A percentile compares a stretch with the other conserved stretches of the same genome.
Evolutionary conservation across 2,797 vertebrate species (phyloP).

Genomic region (Hippopotamyrus pictus): DNA sequence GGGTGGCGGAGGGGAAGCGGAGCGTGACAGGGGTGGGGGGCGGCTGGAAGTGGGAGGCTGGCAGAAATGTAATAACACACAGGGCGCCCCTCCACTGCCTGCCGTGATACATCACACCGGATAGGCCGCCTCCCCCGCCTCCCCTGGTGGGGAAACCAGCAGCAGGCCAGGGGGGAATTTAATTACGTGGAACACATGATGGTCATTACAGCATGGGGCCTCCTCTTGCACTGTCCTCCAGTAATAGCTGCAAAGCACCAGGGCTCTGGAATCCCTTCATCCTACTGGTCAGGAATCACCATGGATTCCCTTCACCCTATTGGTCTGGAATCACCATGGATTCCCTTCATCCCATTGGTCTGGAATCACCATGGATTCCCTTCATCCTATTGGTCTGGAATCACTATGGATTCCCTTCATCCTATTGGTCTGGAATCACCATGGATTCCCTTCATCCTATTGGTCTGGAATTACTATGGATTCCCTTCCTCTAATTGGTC

Average conservation of each 20-base stretch:
- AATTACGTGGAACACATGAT: neutral
- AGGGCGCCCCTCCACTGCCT: neutral
- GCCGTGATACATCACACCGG: slow-evolving; percentile 6
- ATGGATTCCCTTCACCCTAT: neutral
- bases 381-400: neutral
- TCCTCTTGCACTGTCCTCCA: neutral
- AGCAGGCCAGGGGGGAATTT: neutral
- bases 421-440: neutral
- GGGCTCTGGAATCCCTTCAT: neutral
- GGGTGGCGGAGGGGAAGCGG: neutral
- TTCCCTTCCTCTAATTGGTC: neutral
- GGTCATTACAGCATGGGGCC: too few relatives aligned
- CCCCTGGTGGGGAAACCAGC: neutral
- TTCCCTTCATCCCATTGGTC: neutral
- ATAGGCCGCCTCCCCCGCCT: neutral
- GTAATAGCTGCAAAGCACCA: neutral
- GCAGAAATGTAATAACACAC: slow-evolving; percentile 25
- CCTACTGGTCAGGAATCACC: neutral
- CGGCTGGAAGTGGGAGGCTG: neutral
- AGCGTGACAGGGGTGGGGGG: neutral
- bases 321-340: neutral
- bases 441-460: neutral
- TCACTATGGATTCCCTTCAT: neutral
- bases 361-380: neutral
- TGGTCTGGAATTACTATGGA: neutral